These are phyloP conservation scores for Netta rufina DNA, from an alignment of 2,797 vertebrate genomes.

Conservation along the genomic window DNA sequence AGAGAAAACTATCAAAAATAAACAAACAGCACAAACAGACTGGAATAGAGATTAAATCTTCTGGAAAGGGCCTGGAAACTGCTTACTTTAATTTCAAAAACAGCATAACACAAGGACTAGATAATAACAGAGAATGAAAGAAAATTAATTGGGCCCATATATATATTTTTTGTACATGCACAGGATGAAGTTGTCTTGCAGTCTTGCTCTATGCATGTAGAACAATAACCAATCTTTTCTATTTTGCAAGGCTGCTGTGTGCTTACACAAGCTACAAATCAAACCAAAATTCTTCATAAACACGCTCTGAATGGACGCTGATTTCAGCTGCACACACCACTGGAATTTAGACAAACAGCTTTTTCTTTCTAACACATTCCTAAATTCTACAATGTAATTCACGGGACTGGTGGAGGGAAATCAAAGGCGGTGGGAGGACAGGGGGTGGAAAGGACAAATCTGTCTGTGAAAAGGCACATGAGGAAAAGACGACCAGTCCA, in stretches of 20 bases:
- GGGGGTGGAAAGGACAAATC: neutral
- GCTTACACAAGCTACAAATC: constrained; percentile 62
- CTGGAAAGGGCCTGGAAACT: constrained; percentile 16
- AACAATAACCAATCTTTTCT: constrained; percentile 67
- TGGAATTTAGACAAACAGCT: neutral
- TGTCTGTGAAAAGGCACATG: neutral
- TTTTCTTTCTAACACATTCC: constrained; percentile 27
- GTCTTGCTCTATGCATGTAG: neutral
- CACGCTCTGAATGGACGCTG: constrained; percentile 51
- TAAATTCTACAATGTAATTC: neutral
- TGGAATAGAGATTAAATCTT: constrained; percentile 17
- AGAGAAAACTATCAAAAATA: constrained; percentile 43
- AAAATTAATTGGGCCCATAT: constrained; percentile 27
- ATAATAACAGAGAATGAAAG: constrained; percentile 42
- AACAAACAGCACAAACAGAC: constrained; percentile 9
- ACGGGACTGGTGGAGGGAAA: neutral
- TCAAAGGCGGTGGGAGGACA: neutral
- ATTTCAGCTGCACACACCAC: constrained; percentile 43
- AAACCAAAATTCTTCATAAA: constrained; percentile 43
- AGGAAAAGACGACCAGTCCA: neutral
- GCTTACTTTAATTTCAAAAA: constrained; percentile 24
- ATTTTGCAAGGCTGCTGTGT: constrained; percentile 48
- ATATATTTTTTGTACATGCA: neutral
- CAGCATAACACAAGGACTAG: neutral
- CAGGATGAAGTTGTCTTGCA: constrained; percentile 34